phyloP scores from a whole-genome alignment of 2,888 invertebrate species.

The Anticlea derivata region DNA sequence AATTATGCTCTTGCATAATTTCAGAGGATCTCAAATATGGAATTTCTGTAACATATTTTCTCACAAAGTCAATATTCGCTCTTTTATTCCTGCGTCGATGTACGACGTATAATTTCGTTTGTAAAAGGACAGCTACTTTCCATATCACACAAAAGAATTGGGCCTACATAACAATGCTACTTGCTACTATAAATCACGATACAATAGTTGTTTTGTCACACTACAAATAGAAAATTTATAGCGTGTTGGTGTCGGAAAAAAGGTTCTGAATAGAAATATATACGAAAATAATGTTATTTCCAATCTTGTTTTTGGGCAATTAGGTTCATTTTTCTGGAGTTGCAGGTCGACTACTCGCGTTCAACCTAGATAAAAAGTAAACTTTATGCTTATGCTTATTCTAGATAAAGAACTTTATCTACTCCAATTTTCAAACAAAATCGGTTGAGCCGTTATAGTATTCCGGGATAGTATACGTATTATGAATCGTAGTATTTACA shows the following conservation, averaged over 20 bases:
- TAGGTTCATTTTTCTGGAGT: constrained; percentile 3
- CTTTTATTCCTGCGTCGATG: too few relatives aligned
- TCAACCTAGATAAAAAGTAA: too few relatives aligned
- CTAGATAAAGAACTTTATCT: too few relatives aligned
- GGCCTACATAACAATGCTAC: constrained; percentile 27
- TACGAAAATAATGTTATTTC: constrained; percentile 7
- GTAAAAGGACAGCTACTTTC: constrained; percentile 16
- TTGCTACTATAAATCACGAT: constrained; percentile 37
- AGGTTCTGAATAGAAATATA: constrained; percentile 25
- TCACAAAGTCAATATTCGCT: neutral
- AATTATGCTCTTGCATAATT: too few relatives aligned
- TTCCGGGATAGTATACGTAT: too few relatives aligned
- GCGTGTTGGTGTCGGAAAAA: constrained; percentile 26
- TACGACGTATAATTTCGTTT: constrained; percentile 4
- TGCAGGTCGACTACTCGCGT: too few relatives aligned
- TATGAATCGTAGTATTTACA: too few relatives aligned
- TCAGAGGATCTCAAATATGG: too few relatives aligned
- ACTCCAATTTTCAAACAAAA: too few relatives aligned
- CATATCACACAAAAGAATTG: constrained; percentile 31
- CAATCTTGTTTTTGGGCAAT: constrained; percentile 9
- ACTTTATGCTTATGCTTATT: too few relatives aligned
- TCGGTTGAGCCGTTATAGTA: too few relatives aligned
- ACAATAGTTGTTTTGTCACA: constrained; percentile 37
- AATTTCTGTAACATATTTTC: too few relatives aligned
- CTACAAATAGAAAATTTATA: constrained; percentile 43